These are phyloP conservation scores for Caenorhabditis sp. DNA, from an alignment of 2,888 invertebrate genomes.

Conservation along the genomic window DNA sequence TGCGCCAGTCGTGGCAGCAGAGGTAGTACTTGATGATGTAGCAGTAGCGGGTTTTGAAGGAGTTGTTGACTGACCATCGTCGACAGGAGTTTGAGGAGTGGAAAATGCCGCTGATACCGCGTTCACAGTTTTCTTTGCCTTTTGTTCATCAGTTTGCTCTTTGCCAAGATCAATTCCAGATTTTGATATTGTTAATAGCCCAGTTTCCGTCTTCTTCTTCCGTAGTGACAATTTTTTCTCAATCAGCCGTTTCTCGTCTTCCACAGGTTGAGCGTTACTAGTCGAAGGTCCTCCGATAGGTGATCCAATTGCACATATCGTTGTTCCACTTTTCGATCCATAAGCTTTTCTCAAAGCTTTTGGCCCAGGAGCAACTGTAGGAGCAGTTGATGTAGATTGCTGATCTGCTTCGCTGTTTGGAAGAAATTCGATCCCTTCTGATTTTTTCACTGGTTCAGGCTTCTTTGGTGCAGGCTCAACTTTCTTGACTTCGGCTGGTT, in stretches of 20 bases:
- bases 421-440: slow-evolving; percentile 49
- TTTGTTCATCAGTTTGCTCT: slow-evolving; percentile 60
- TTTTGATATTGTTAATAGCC: slow-evolving; percentile 32
- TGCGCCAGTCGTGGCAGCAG: slow-evolving; percentile 4
- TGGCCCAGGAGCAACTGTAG: slow-evolving; percentile 40
- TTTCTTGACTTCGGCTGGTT: slow-evolving; percentile 24
- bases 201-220: slow-evolving; percentile 45
- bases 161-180: slow-evolving; percentile 55
- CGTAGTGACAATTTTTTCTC: slow-evolving; percentile 59
- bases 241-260: slow-evolving; percentile 45
- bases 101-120: slow-evolving; percentile 69
- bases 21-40: background rate
- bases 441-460: slow-evolving; percentile 36
- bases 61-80: background rate
- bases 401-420: slow-evolving; percentile 17
- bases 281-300: slow-evolving; percentile 44
- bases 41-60: background rate
- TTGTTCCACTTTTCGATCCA: slow-evolving; percentile 57
- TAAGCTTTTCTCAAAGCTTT: slow-evolving; percentile 57
- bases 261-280: slow-evolving; percentile 21
- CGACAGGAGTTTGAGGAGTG: slow-evolving; percentile 13
- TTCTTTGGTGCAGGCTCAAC: slow-evolving; percentile 11
- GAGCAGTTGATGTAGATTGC: slow-evolving; percentile 19
- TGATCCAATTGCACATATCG: slow-evolving; percentile 55
- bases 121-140: slow-evolving; percentile 69